These are phyloP conservation scores for Pyrgus malvae DNA, from an alignment of 2,888 invertebrate species.

Conservation along the genomic window DNA sequence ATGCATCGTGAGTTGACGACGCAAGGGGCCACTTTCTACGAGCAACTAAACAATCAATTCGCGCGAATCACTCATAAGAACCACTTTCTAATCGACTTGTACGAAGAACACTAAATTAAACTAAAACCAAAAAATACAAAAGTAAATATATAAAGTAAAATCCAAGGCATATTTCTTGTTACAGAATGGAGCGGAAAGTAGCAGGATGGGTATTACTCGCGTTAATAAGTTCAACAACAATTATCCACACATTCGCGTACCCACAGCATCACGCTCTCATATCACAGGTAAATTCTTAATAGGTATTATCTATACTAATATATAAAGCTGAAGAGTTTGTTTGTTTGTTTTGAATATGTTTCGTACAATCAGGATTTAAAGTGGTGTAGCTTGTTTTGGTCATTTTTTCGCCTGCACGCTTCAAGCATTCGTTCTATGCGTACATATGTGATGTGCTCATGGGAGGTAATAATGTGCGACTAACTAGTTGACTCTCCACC, in stretches of 20 bases:
- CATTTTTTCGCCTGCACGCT: no score
- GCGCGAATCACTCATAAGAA: conserved; percentile 75
- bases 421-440: no score
- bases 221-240: conserved; percentile 85
- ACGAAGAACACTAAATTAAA: conserved; percentile 60
- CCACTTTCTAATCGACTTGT: conserved; percentile 76
- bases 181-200: conserved; percentile 84
- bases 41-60: conserved; percentile 71
- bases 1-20: conserved; percentile 51
- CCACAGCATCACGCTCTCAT: conserved; percentile 78
- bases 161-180: conserved; percentile 21
- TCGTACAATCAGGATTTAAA: no score
- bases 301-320: no score
- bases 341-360: no score
- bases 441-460: no score
- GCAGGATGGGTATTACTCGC: conserved; percentile 86
- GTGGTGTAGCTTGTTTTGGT: no score
- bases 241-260: conserved; percentile 86
- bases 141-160: background rate
- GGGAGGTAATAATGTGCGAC: no score
- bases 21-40: conserved; percentile 69
- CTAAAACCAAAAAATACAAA: conserved; percentile 41
- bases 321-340: no score
- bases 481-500: no score
- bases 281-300: conserved; percentile 58